These are phyloP conservation scores for Coelinius sp. DNA, from an alignment of 2,888 invertebrate species.

Conservation along the genomic window DNA sequence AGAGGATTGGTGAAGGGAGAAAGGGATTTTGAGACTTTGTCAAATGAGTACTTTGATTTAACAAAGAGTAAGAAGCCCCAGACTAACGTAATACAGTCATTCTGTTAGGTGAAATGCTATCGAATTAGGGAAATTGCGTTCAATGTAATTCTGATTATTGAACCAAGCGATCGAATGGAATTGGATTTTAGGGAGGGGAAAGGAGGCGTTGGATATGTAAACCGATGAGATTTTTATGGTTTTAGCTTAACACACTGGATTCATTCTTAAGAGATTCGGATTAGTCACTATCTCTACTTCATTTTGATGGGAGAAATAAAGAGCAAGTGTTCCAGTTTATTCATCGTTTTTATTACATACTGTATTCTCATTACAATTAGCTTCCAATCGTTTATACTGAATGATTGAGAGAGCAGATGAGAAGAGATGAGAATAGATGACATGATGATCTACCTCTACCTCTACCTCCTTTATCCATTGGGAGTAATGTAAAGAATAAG, in stretches of 20 bases:
- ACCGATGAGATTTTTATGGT: slow-evolving; percentile 20
- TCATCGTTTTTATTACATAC: too few species aligned
- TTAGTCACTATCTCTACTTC: too few species aligned
- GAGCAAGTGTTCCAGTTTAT: too few species aligned
- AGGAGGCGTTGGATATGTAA: slow-evolving; percentile 12
- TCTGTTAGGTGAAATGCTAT: slow-evolving; percentile 16
- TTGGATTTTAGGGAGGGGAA: slow-evolving; percentile 11
- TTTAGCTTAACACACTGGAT: slow-evolving; percentile 2
- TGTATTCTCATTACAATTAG: too few species aligned
- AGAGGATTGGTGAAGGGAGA: background rate
- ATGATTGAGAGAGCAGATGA: too few species aligned
- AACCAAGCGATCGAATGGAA: slow-evolving; percentile 27
- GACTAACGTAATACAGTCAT: slow-evolving; percentile 13
- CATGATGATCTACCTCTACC: too few species aligned
- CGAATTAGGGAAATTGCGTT: slow-evolving; percentile 26
- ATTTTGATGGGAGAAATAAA: too few species aligned
- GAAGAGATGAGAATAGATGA: too few species aligned
- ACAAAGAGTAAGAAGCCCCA: slow-evolving; percentile 27
- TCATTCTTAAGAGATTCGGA: background rate
- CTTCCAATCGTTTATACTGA: too few species aligned
- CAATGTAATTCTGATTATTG: slow-evolving; percentile 16
- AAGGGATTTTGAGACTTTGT: slow-evolving; percentile 12
- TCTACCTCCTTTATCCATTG: too few species aligned
- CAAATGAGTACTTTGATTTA: slow-evolving; percentile 27
- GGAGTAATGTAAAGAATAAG: too few species aligned